A percentile compares a stretch with the other conserved stretches of the same genome.
Conservation (phyloP, 2,113 vertebrate genomes). For the Uropsilus gracilis region DNA sequence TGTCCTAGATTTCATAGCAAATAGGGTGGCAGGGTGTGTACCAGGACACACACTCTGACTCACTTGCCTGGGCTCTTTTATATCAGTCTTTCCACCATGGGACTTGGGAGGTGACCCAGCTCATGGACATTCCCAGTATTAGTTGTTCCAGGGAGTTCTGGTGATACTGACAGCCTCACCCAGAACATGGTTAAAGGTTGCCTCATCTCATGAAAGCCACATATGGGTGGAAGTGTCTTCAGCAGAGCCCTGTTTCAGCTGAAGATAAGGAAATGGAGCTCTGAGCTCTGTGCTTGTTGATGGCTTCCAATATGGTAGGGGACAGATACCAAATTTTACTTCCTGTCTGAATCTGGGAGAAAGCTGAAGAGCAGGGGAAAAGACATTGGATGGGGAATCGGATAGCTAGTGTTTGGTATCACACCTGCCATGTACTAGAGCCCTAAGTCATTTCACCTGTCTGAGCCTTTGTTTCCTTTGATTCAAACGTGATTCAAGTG, state of each 20-base stretch:
- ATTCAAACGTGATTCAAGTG: background rate
- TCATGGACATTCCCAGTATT: background rate
- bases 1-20: background rate
- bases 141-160: background rate
- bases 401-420: background rate
- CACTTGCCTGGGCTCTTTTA: background rate
- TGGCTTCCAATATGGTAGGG: background rate
- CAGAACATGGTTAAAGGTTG: fast-evolving
- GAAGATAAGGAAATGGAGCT: background rate
- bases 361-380: background rate
- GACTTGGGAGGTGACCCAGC: background rate
- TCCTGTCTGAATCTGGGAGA: background rate
- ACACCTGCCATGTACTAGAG: background rate
- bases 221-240: background rate
- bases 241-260: background rate
- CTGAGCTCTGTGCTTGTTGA: background rate
- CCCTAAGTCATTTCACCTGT: background rate
- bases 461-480: background rate
- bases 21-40: background rate
- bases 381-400: background rate
- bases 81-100: too few relatives aligned
- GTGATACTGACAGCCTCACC: background rate
- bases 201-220: background rate
- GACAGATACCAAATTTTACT: background rate
- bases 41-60: background rate